phyloP scores from a whole-genome alignment of 2,113 vertebrate genomes.

The Sebastes schlegelii region DNA sequence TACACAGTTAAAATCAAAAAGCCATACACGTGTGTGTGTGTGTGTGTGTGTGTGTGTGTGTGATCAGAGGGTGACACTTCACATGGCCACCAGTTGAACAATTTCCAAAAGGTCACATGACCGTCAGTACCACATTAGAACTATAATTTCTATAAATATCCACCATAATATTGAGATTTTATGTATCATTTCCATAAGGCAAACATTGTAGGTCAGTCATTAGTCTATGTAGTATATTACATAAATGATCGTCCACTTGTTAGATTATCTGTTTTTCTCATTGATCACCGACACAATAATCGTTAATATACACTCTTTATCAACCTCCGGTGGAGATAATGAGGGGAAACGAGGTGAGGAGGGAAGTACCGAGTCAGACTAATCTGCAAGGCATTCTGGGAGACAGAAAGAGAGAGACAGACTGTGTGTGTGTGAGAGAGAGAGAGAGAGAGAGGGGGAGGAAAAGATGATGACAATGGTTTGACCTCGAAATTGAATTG shows the following conservation, averaged over 20 bases:
- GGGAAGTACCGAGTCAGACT: constrained; percentile 66
- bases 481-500: constrained; percentile 53
- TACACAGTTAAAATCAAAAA: constrained; percentile 73
- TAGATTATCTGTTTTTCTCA: constrained; percentile 72
- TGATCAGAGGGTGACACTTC: constrained; percentile 65
- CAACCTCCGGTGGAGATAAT: constrained; percentile 63
- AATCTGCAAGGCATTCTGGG: constrained; percentile 73
- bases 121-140: constrained; percentile 58
- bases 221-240: constrained; percentile 70
- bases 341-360: constrained; percentile 45
- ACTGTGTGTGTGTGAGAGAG: constrained; percentile 20
- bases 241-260: constrained; percentile 71
- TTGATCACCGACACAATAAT: constrained; percentile 68
- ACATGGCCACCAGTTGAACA: constrained; percentile 66
- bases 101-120: constrained; percentile 72
- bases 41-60: constrained; percentile 21
- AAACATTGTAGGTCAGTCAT: constrained; percentile 78
- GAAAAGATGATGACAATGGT: constrained; percentile 45
- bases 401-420: constrained; percentile 54
- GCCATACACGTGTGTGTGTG: constrained; percentile 32
- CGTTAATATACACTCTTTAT: constrained; percentile 73
- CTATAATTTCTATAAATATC: constrained; percentile 70
- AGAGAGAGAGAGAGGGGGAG: constrained; percentile 43
- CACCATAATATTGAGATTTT: constrained; percentile 61
- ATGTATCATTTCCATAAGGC: constrained; percentile 78